Base-by-base conservation (phyloP, 2,113 vertebrate genomes). In the Caracal caracal region DNA sequence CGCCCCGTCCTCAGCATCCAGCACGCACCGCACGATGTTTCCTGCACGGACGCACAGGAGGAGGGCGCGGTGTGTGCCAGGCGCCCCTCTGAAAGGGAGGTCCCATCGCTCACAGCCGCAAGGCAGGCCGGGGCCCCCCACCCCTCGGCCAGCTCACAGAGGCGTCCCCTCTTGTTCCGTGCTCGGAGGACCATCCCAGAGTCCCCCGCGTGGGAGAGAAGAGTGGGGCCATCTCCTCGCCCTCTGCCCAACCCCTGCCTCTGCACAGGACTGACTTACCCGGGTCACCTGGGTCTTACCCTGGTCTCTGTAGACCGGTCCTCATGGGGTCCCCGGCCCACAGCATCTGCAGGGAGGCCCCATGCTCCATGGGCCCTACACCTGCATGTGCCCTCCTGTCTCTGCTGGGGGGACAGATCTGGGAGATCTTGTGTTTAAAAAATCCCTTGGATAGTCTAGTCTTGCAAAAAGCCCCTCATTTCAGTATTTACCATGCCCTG, bases 201-300 rank as follows among this genome's bases (percentile, higher is more conserved):
- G 70, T 40, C 37, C 35, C 79, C 33, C 13, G 20, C 3, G 0
- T 22, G 40, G 24, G 16, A 35, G 4, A 37, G 33, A 30, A 22
- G 53, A 19, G 2, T 1, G 16, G 7, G 43, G 15, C 10, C n/a
- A 1, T 2, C 33, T 9, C 37, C 2, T 70, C 9, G 1, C 11
- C 47, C 19, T 40, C 66, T 43, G 43, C 4, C 68, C 20, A 15
- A 4, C n/a, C 16, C 28, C 59, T 10, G 35, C 9, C 90, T 76
- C 43, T 22, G 33, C 40, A 33, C 68, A 9, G 0, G 17, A 68
- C 53, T 63, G 61, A 90, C 26, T 53, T 66, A 10, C 24, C n/a
- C n/a, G 26, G 22, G 11, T 5, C 80, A 15, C 49, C 43, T 43
- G 43, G 7, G 43, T 43, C 43, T 43, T 43, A 43, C 43, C 43